A percentile compares a stretch with the other conserved stretches of the same genome.
These are phyloP conservation scores for Acleris sparsana DNA, from an alignment of 2,888 invertebrate species.

Conservation along the genomic window DNA sequence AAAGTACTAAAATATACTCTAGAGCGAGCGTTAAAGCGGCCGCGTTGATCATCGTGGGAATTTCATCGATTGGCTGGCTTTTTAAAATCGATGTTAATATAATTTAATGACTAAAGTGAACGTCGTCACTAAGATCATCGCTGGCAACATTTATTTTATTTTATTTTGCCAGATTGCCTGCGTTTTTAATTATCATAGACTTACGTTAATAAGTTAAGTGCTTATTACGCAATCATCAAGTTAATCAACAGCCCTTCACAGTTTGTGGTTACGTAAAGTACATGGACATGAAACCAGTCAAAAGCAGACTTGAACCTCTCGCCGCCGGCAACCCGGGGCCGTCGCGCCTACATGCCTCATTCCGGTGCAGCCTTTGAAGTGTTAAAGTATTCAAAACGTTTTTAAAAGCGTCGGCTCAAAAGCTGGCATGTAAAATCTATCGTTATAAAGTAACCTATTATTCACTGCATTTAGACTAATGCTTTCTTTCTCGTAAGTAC, in stretches of 20 bases:
- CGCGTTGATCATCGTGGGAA: no score
- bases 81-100: no score
- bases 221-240: no score
- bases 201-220: no score
- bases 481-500: constrained; percentile 1
- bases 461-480: constrained; percentile 2
- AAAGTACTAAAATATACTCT: no score
- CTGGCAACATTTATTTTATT: no score
- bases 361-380: constrained; percentile 18
- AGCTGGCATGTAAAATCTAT: background rate
- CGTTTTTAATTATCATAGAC: no score
- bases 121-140: no score
- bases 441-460: constrained; percentile 2
- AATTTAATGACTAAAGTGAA: no score
- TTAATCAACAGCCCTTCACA: background rate
- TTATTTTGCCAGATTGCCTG: no score
- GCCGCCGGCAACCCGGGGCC: constrained; percentile 13
- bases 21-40: no score
- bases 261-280: constrained; percentile 3
- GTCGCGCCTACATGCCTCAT: constrained; percentile 10
- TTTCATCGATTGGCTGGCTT: no score
- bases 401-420: constrained; percentile 8
- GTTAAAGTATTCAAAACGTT: constrained; percentile 29
- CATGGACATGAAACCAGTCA: constrained; percentile 17
- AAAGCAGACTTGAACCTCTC: constrained; percentile 16